Base-by-base conservation (phyloP, 1,140 invertebrate genomes). In the Panagrolaimus sp. region DNA sequence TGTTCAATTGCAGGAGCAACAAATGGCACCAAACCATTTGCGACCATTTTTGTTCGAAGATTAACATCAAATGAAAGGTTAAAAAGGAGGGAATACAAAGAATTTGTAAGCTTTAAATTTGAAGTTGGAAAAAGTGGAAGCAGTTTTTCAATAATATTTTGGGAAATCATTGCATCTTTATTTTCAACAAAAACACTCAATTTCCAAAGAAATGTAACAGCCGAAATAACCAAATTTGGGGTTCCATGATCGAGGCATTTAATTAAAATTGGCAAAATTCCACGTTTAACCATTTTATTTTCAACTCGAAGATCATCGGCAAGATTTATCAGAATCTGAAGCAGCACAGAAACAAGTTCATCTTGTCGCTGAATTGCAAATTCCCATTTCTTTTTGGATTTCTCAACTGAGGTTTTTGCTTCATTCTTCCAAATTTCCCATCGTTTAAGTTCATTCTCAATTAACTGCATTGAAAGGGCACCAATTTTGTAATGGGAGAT, bases 31-130 rank as follows among this genome's bases (percentile, higher is more conserved):
- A 96, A 85, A 65, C 92, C 93, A 80, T 90, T 87, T 83, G 90
- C 90, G 71, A 98, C 89, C 89, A 98, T 96, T 85, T 90, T 90
- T 67, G 88, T 89, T 68, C 94, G 87, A 66, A 94, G 84, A 78
- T 90, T 90, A 0, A 89, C 87, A 84, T 98, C 94, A 86, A 99
- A 98, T n/a, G 93, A 94, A 46, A 98, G 88, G 88, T 99, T 99
- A 77, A 94, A 92, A 8, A 98, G 86, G 15, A 97, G 85, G 78
- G 91, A 90, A 63, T 96, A 86, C 24, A 90, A 90, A 65, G 92
- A 89, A 84, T 91, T 90, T n/a, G 92, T 87, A 58, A 97, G 85
- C 86, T 94, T 92, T 28, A 46, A 83, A 71, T 75, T 76, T 79
- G 84, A 78, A 77, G 83, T 69, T 75, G 85, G 71, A 17, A 88